These are phyloP conservation scores for Chalcosyrphus nemorum DNA, from an alignment of 2,888 invertebrate genomes.

Conservation along the genomic window DNA sequence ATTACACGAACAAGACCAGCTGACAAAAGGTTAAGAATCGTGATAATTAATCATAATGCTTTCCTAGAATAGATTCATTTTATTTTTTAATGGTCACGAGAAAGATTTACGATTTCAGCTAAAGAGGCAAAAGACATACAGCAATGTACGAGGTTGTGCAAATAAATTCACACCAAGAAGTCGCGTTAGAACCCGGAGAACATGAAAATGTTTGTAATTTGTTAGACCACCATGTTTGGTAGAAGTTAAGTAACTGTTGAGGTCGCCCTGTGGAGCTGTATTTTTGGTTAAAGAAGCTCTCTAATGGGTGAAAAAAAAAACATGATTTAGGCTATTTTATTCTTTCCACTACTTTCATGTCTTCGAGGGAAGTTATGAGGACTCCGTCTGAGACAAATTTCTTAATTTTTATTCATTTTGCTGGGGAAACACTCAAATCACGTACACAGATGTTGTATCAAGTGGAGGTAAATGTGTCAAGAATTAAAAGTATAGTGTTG, in stretches of 20 bases:
- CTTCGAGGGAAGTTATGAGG: too few species aligned
- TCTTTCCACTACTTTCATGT: too few species aligned
- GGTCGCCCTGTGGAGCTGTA: neutral
- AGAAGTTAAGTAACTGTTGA: neutral
- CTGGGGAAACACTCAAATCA: too few species aligned
- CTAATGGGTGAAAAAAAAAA: neutral
- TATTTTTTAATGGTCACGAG: constrained; percentile 29
- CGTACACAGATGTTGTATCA: too few species aligned
- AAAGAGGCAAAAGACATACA: neutral
- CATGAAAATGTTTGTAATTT: constrained; percentile 25
- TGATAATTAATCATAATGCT: constrained; percentile 35
- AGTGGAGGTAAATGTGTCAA: too few species aligned
- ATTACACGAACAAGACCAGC: neutral
- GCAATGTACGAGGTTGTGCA: neutral
- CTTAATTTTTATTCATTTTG: too few species aligned
- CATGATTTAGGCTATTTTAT: neutral
- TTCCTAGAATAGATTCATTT: constrained; percentile 25
- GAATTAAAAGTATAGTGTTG: too few species aligned
- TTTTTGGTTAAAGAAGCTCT: neutral
- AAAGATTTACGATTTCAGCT: constrained; percentile 17
- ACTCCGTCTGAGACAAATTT: too few species aligned
- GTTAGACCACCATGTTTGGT: constrained; percentile 7
- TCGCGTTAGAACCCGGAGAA: neutral
- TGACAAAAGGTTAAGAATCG: constrained; percentile 18
- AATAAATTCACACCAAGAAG: constrained; percentile 30